Conservation (phyloP, 2,888 invertebrate species). For the Protonemura montana region DNA sequence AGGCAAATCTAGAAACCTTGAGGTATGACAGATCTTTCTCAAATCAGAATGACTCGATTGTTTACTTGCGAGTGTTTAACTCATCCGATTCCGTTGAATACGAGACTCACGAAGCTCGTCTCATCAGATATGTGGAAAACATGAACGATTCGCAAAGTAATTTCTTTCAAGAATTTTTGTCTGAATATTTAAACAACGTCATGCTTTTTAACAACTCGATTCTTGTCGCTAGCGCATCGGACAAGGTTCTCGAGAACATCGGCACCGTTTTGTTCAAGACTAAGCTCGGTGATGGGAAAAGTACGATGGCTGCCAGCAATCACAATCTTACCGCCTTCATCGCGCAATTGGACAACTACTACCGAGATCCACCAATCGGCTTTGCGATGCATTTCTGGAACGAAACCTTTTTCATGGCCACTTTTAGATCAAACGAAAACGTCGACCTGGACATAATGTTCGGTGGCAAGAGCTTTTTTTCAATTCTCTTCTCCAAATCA, state of each 20-base stretch:
- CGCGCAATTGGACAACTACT: neutral
- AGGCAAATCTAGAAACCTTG: too few relatives aligned
- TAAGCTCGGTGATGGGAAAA: neutral
- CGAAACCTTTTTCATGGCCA: neutral
- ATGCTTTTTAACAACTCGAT: neutral
- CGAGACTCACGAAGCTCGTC: too few relatives aligned
- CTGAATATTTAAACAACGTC: too few relatives aligned
- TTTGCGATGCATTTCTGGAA: neutral
- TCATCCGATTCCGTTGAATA: too few relatives aligned
- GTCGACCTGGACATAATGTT: neutral
- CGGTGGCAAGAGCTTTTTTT: too few relatives aligned
- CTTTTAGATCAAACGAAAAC: neutral
- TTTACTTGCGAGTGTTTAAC: too few relatives aligned
- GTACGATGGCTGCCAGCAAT: neutral
- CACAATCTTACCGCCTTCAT: neutral
- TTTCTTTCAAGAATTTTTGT: too few relatives aligned
- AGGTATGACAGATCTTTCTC: too few relatives aligned
- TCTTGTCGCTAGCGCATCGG: neutral
- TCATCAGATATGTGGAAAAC: too few relatives aligned
- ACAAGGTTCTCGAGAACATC: neutral
- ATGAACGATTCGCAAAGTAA: too few relatives aligned
- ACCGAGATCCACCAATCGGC: neutral
- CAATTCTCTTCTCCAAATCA: neutral
- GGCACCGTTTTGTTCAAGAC: neutral
- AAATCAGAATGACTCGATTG: too few relatives aligned